Conservation (phyloP, 2,113 vertebrate genomes). For the Lates calcarifer region DNA sequence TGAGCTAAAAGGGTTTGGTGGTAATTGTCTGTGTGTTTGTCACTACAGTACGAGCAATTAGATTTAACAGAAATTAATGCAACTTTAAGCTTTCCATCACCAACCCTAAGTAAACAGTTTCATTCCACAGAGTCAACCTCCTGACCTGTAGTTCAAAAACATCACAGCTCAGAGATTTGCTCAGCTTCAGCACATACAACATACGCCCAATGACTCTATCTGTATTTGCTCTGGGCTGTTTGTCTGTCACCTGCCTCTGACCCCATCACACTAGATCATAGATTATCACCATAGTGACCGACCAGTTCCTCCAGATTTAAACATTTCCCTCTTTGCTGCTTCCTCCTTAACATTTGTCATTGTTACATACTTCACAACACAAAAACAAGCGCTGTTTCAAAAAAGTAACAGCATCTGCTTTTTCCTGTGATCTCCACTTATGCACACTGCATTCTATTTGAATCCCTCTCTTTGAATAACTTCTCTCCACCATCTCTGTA, state of each 20-base stretch:
- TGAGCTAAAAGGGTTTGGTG: neutral
- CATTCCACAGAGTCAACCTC: neutral
- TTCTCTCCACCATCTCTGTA: neutral
- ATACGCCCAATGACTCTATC: slow-evolving; percentile 32
- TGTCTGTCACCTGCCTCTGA: slow-evolving; percentile 64
- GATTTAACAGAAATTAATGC: neutral
- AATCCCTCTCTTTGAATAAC: neutral
- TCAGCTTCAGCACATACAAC: slow-evolving; percentile 25
- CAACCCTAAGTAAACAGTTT: neutral
- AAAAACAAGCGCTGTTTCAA: neutral
- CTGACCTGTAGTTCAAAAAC: neutral
- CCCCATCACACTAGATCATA: slow-evolving; percentile 52
- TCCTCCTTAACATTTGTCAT: neutral
- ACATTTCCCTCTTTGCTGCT: neutral
- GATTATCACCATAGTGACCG: slow-evolving; percentile 49
- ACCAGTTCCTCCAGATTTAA: slow-evolving; percentile 27
- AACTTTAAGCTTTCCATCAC: neutral
- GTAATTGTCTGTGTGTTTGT: neutral
- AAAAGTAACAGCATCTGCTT: neutral
- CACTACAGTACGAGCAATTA: neutral
- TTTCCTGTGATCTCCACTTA: neutral
- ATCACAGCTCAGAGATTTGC: slow-evolving; percentile 29
- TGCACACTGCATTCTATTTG: neutral
- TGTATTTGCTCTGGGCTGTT: slow-evolving; percentile 56
- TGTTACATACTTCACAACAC: neutral